phyloP scores from a whole-genome alignment of 2,888 invertebrate species.

The Cheilosia vulpina region DNA sequence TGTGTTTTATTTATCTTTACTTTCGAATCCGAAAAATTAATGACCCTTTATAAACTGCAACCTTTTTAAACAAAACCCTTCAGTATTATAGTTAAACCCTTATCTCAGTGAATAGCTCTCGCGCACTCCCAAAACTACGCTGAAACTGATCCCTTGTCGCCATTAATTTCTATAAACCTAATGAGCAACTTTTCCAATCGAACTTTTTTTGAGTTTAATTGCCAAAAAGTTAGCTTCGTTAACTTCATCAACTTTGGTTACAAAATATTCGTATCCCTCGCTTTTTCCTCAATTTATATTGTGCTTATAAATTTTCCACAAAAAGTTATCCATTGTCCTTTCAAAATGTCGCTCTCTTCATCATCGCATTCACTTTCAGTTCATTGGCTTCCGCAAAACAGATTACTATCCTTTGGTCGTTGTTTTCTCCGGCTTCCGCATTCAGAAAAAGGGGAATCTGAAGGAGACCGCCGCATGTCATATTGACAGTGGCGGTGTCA shows the following conservation, averaged over 20 bases:
- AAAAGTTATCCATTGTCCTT: slow-evolving; percentile 40
- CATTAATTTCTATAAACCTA: slow-evolving; percentile 10
- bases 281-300: slow-evolving; percentile 38
- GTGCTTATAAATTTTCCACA: slow-evolving; percentile 49
- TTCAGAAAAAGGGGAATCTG: slow-evolving; percentile 8
- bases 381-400: slow-evolving; percentile 38
- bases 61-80: too few species aligned
- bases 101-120: too few species aligned
- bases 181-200: slow-evolving; percentile 59
- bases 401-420: background rate
- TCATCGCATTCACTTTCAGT: slow-evolving; percentile 13
- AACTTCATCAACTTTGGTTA: slow-evolving; percentile 5
- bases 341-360: background rate
- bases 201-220: slow-evolving; percentile 51
- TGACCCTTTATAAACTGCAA: too few species aligned
- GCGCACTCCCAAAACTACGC: too few species aligned
- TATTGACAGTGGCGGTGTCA: background rate
- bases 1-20: too few species aligned
- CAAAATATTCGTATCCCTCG: background rate
- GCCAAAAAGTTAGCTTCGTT: slow-evolving; percentile 37
- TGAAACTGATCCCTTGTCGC: background rate
- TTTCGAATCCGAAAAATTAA: too few species aligned
- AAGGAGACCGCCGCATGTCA: slow-evolving; percentile 16
- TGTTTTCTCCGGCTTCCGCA: slow-evolving; percentile 31
- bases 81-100: too few species aligned